Evolutionary conservation across 2,888 invertebrate species (phyloP).

Genomic region (Podabrus alpinus): DNA sequence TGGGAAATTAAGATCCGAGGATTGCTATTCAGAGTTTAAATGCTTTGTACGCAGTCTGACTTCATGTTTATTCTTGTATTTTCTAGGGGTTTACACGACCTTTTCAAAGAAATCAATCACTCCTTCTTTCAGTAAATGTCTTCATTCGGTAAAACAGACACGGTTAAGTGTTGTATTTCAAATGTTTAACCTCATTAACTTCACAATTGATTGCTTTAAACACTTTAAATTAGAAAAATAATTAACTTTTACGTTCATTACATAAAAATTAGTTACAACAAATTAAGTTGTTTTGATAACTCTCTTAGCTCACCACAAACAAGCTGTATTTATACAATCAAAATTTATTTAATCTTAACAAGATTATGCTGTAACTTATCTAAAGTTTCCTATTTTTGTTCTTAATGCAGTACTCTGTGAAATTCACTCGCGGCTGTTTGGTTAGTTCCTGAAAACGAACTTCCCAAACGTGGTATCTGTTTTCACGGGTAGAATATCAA

Average conservation of each 20-base stretch:
- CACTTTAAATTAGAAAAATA: neutral
- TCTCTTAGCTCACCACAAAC: neutral
- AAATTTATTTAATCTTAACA: neutral
- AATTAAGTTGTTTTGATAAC: neutral
- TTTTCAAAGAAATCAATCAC: constrained; percentile 20
- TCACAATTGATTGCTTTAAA: neutral
- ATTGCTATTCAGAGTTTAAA: constrained; percentile 17
- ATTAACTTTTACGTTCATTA: neutral
- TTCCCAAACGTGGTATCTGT: constrained; percentile 43
- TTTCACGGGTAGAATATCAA: constrained; percentile 46
- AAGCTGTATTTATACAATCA: neutral
- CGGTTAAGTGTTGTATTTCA: constrained; percentile 5
- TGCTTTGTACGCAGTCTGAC: constrained; percentile 19
- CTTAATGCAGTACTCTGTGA: constrained; percentile 36
- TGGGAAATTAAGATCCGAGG: constrained; percentile 22
- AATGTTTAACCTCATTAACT: constrained; percentile 3
- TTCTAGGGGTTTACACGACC: constrained; percentile 12
- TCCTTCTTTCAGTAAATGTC: constrained; percentile 11
- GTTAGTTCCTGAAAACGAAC: constrained; percentile 40
- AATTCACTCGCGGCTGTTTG: constrained; percentile 38
- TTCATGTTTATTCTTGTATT: constrained; percentile 16
- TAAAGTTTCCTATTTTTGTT: constrained; percentile 26
- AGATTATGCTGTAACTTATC: constrained; percentile 20
- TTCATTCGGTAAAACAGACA: constrained; percentile 6
- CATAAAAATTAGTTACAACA: constrained; percentile 6